These are phyloP conservation scores for Calyptommatus sinebrachiatus DNA, from an alignment of 2,113 vertebrate genomes.

Conservation along the genomic window DNA sequence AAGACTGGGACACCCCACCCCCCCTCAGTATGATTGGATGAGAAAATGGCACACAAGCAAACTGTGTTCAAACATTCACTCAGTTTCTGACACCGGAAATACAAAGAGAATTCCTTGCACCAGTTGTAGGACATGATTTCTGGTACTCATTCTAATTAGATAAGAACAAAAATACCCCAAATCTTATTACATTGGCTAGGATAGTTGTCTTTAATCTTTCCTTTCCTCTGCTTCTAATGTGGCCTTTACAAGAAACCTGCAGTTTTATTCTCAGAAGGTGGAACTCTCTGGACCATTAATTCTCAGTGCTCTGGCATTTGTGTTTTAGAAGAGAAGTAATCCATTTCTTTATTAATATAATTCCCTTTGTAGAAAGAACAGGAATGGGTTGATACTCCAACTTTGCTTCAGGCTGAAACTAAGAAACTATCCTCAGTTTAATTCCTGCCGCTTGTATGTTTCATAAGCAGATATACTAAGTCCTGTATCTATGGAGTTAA, in stretches of 20 bases:
- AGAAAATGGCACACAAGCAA: too few species aligned
- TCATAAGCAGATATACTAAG: slow-evolving; percentile 1
- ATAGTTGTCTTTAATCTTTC: not conserved
- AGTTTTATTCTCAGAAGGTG: not conserved
- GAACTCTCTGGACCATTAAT: slow-evolving; percentile 1
- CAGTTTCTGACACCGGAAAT: too few species aligned
- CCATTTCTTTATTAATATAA: not conserved
- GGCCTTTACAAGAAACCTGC: not conserved
- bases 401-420: slow-evolving; percentile 20
- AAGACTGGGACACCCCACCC: too few species aligned
- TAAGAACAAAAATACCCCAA: not conserved
- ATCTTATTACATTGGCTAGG: not conserved
- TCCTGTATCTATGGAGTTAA: slow-evolving; percentile 17
- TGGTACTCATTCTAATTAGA: too few species aligned
- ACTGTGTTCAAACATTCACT: too few species aligned
- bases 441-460: slow-evolving; percentile 20
- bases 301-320: not conserved
- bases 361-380: not conserved
- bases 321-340: slow-evolving; percentile 7
- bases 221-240: slow-evolving; percentile 14
- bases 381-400: slow-evolving; percentile 12
- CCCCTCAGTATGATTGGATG: too few species aligned
- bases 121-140: too few species aligned
- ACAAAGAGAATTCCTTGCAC: too few species aligned
- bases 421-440: slow-evolving; percentile 26